Base-by-base conservation (phyloP, 2,113 vertebrate genomes). In the Phrynocephalus versicolor region DNA sequence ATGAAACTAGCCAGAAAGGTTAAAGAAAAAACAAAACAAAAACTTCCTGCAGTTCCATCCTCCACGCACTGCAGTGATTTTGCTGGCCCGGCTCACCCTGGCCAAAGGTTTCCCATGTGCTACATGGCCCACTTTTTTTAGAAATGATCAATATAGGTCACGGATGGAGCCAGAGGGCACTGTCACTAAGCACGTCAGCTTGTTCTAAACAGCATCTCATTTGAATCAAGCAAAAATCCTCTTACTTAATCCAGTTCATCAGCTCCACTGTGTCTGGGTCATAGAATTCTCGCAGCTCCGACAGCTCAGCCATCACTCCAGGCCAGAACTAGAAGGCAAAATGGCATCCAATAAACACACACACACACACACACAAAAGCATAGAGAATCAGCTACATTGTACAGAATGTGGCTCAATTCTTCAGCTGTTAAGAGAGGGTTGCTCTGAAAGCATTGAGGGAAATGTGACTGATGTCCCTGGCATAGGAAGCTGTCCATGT, bases 231-330 rank as follows among this genome's bases (percentile, higher is more conserved):
- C 87, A 51, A 85, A 91, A 88, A 89, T 93, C 91, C 86, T 95
- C 97, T 97, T 97, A 99, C 98, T 98, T 99, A 94, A 99, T 99
- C 98, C 98, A 99, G 95, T 97, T 97, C 98, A 99, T 99, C 94
- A 99, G 97, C 95, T 99, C 98, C 96, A 99, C 98, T 5, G 99
- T 99, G 94, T 99, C 98, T 81, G 99, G 99, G 95, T 99, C 98
- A 90, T 98, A 98, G 96, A 99, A 99, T 94, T 99, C 98, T 94
- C 98, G 97, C 96, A 99, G 93, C 90, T 99, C 98, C 73, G 97
- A 98, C 25, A 99, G 90, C 94, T 99, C 98, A 93, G 97, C 97
- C 97, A 97, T 97, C 94, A 99, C 92, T 94, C 97, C 98, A 73
- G 98, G 98, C 97, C 97, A 98, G 95, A 98, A 98, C 98, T 99